Evolutionary conservation across 2,113 vertebrate species (phyloP).

Genomic region (Desmodus rotundus): DNA sequence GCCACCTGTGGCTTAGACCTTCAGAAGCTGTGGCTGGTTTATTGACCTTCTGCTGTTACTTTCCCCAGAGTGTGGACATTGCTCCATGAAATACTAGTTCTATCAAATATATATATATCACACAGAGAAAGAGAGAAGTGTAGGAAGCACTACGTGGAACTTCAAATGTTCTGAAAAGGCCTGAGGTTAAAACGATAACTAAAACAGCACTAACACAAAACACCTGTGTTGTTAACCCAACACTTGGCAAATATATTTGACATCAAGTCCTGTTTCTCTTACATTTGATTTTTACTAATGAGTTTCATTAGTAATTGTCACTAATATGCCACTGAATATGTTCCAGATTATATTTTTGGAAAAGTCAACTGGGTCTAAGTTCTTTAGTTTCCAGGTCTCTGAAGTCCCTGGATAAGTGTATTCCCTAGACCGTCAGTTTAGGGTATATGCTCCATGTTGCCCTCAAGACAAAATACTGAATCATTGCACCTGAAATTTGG

Average conservation of each 20-base stretch:
- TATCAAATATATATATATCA: neutral
- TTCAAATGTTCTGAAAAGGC: neutral
- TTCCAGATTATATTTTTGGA: neutral
- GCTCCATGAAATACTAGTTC: neutral
- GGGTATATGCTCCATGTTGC: rapidly evolving
- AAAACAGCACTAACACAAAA: neutral
- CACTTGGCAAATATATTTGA: neutral
- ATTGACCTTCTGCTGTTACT: neutral
- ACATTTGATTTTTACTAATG: neutral
- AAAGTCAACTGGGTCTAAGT: neutral
- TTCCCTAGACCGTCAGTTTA: rapidly evolving
- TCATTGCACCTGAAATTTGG: neutral
- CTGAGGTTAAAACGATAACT: neutral
- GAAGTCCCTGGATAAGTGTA: neutral
- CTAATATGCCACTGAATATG: neutral
- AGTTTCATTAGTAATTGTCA: neutral
- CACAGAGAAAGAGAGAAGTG: neutral
- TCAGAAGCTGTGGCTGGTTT: neutral
- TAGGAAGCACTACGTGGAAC: neutral
- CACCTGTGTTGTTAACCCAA: neutral
- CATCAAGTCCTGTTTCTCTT: neutral
- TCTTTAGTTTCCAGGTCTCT: neutral
- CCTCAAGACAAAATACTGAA: neutral
- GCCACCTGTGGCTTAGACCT: neutral
- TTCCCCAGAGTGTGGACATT: neutral